Base-by-base conservation (phyloP, 2,888 invertebrate genomes). In the Drosophila quinaria region DNA sequence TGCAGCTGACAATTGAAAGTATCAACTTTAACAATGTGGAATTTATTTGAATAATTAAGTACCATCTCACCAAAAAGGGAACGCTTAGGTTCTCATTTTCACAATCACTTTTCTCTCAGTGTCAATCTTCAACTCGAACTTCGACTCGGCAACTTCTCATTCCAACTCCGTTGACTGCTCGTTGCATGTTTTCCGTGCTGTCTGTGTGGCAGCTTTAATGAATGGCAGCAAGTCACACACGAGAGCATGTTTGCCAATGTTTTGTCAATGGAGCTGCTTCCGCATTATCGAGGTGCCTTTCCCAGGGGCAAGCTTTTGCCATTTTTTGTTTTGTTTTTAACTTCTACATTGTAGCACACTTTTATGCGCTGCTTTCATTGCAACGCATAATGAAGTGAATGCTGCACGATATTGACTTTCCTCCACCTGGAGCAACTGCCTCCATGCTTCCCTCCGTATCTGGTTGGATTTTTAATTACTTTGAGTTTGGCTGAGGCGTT, bases 361-460 rank as follows among this genome's bases (percentile, higher is more conserved):
- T 81, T 83, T 75, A 81, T 78, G 81, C 66, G 75, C 65, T 52
- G 60, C 56, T 60, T 76, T 78, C 74, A 74, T 74, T 73, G 58
- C 76, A 67, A 47, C 63, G 69, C 74, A 81, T 81, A 81, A 81
- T 81, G 80, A 80, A 81, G 75, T 80, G 77, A 79, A 72, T 69
- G 41, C 60, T 42, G 64, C 55, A 62, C 60, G 62, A 66, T 81
- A 77, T 79, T 81, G 81, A 81, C 81, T 79, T 69, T 79, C 61
- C 61, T 73, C 50, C 47, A 25, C 44, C 25, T 37, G 60, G 9
- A 41, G 54, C 17, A 52, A 44, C 41, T 49, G 31, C 37, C 37
- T 25, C n/a, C 51, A 10, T 19, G 19, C 19, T 0, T 5, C n/a
- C 4, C 33, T n/a, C 3, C 19, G 9, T 25, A 44, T 17, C 29